A percentile compares a stretch with the other conserved stretches of the same genome.
These are phyloP conservation scores for Boloria selene DNA, from an alignment of 2,888 invertebrate species.

Conservation along the genomic window DNA sequence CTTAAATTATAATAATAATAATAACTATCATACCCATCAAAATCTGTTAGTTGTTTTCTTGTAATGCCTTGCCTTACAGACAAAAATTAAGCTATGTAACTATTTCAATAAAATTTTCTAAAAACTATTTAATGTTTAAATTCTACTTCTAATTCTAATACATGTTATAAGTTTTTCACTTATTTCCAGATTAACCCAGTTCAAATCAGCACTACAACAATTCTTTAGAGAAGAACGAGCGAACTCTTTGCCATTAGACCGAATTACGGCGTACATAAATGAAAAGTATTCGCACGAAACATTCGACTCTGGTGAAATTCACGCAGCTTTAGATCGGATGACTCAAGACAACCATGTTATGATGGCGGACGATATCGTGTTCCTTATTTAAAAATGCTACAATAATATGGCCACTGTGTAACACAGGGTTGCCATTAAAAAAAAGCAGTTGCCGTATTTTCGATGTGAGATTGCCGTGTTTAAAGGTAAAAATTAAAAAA, in stretches of 20 bases:
- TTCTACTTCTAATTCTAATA: too few species aligned
- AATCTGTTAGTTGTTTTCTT: too few species aligned
- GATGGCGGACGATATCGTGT: constrained; percentile 92
- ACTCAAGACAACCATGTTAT: constrained; percentile 95
- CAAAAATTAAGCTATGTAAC: too few species aligned
- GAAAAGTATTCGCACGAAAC: constrained; percentile 80
- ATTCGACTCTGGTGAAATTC: constrained; percentile 87
- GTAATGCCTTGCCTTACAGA: too few species aligned
- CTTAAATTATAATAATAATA: too few species aligned
- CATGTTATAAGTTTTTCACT: background rate
- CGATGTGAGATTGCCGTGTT: too few species aligned
- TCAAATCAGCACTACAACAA: constrained; percentile 88
- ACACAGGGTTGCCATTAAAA: too few species aligned
- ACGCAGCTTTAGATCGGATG: constrained; percentile 91
- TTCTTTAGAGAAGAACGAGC: constrained; percentile 90
- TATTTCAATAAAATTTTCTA: background rate
- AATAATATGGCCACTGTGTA: fast-evolving
- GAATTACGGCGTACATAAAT: constrained; percentile 86
- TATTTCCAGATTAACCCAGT: constrained; percentile 80
- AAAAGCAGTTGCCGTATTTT: too few species aligned
- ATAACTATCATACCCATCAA: too few species aligned
- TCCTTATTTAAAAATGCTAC: constrained; percentile 82
- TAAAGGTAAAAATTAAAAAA: too few species aligned
- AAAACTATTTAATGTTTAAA: background rate
- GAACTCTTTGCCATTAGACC: constrained; percentile 86